Conservation (phyloP, 1,140 invertebrate species). For the Neotoxoptera formosana region DNA sequence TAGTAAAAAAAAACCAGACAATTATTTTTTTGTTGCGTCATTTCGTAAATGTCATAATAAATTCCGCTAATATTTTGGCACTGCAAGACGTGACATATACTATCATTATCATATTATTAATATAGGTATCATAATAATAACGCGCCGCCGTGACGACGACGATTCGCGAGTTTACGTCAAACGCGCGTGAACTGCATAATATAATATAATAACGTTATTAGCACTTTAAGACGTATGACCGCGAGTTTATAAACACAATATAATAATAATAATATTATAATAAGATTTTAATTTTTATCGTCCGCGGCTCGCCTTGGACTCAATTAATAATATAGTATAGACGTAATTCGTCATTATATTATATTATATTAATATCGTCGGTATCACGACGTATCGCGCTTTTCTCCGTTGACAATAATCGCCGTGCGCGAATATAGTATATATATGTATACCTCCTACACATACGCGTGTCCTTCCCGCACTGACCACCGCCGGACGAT, state of each 20-base stretch:
- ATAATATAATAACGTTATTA: neutral
- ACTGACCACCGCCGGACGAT: neutral
- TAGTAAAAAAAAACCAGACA: neutral
- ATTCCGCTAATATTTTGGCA: neutral
- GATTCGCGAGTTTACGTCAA: neutral
- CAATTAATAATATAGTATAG: neutral
- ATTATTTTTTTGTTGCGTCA: neutral
- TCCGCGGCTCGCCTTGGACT: constrained; percentile 6
- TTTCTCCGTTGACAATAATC: constrained; percentile 1
- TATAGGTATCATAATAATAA: too few relatives aligned
- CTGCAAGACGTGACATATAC: neutral
- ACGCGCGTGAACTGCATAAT: neutral
- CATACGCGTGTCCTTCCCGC: neutral
- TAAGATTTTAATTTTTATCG: neutral
- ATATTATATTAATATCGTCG: neutral
- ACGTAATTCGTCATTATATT: neutral
- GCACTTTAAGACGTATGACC: neutral
- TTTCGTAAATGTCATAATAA: neutral
- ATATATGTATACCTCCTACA: neutral
- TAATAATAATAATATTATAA: too few relatives aligned
- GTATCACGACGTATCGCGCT: neutral
- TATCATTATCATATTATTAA: neutral
- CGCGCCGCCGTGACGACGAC: neutral
- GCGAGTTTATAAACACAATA: neutral
- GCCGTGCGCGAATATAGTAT: neutral